Percentiles rank a stretch among this genome's conserved stretches.
These are phyloP conservation scores for Sphaerodactylus townsendi DNA, from an alignment of 2,113 vertebrate species.

Conservation along the genomic window DNA sequence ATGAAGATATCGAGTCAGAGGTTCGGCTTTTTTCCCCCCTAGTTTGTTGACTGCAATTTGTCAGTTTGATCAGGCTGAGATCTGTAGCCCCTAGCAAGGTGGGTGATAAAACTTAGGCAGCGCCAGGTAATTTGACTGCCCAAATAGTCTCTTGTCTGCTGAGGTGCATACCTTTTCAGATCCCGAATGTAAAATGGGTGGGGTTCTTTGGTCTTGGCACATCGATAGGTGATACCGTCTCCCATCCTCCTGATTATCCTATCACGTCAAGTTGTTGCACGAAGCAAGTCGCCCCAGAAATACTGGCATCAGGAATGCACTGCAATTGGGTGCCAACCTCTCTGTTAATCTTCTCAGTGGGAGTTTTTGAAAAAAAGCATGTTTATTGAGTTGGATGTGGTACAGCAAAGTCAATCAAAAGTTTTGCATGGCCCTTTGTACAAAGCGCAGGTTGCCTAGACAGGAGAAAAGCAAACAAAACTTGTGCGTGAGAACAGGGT, in stretches of 20 bases:
- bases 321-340: slow-evolving; percentile 30
- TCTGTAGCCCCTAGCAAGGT: neutral
- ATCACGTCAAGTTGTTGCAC: slow-evolving; percentile 56
- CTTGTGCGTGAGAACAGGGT: neutral
- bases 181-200: slow-evolving; percentile 1
- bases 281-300: slow-evolving; percentile 44
- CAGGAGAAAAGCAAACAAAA: neutral
- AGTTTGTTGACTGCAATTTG: slow-evolving; percentile 34
- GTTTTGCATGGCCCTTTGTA: slow-evolving; percentile 40
- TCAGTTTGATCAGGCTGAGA: neutral
- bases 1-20: slow-evolving; percentile 41
- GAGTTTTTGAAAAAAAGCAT: neutral
- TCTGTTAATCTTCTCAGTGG: slow-evolving; percentile 50
- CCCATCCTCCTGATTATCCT: slow-evolving; percentile 18
- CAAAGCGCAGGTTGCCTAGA: slow-evolving; percentile 10
- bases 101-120: neutral
- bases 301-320: slow-evolving; percentile 38
- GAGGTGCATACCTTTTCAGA: slow-evolving; percentile 9
- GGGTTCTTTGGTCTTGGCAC: neutral
- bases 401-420: slow-evolving; percentile 49
- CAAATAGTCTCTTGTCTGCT: neutral
- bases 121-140: slow-evolving; percentile 18
- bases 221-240: neutral
- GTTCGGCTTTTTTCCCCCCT: neutral
- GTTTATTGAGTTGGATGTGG: slow-evolving; percentile 1